These are phyloP conservation scores for Alloscopus bannaensis DNA, from an alignment of 2,888 invertebrate species.

Conservation along the genomic window DNA sequence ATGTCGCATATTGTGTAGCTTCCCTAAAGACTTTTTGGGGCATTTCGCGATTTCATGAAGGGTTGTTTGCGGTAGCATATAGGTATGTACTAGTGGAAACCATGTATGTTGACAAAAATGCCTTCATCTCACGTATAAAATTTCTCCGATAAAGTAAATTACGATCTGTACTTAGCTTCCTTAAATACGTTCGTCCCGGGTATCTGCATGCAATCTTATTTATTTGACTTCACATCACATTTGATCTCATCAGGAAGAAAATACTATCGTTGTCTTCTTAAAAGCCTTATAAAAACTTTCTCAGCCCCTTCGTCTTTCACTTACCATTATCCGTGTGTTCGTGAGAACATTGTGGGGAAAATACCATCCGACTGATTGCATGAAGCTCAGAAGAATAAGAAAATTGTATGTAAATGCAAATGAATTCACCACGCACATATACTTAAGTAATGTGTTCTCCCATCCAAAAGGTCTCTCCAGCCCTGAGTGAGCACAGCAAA, in stretches of 20 bases:
- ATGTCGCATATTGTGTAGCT: too few species aligned
- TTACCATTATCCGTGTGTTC: neutral
- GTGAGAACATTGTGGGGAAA: conserved; percentile 48
- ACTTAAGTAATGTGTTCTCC: conserved; percentile 4
- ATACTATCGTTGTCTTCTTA: conserved; percentile 21
- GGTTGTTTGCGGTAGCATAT: neutral
- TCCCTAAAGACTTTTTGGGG: too few species aligned
- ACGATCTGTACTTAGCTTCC: conserved; percentile 36
- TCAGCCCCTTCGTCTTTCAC: neutral
- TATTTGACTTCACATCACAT: conserved; percentile 53
- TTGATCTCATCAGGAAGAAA: conserved; percentile 53
- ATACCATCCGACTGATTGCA: conserved; percentile 52
- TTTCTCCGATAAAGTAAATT: conserved; percentile 40
- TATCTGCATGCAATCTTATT: conserved; percentile 45
- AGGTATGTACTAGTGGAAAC: neutral
- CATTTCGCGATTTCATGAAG: neutral
- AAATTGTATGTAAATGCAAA: conserved; percentile 56
- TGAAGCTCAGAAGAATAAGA: too few species aligned
- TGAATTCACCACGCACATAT: conserved; percentile 35
- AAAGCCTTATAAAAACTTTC: conserved; percentile 13
- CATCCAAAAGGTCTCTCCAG: neutral
- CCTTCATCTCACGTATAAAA: neutral
- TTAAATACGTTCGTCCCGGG: conserved; percentile 29
- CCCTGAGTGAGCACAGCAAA: neutral
- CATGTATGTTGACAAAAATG: neutral